Conservation (phyloP, 2,113 vertebrate species). For the Isichthys henryi region DNA sequence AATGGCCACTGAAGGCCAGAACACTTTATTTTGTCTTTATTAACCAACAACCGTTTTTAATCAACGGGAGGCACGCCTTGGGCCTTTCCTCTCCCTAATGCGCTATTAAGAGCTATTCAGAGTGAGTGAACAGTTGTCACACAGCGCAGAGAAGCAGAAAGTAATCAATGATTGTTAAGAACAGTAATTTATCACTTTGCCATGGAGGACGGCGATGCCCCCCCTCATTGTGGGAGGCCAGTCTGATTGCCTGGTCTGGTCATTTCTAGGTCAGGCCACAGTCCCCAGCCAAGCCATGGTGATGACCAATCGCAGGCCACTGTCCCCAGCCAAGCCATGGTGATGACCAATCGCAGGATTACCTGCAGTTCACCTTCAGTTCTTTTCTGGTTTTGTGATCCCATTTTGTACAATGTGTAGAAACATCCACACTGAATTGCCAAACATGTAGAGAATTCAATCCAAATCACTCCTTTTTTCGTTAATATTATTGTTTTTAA, state of each 20-base stretch:
- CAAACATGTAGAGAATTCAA: neutral
- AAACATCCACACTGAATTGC: neutral
- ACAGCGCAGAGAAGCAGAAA: slow-evolving; percentile 80
- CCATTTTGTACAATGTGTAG: neutral
- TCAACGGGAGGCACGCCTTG: slow-evolving; percentile 58
- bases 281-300: slow-evolving; percentile 50
- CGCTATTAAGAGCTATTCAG: slow-evolving; percentile 83
- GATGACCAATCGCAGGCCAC: slow-evolving; percentile 48
- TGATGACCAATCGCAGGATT: slow-evolving; percentile 58
- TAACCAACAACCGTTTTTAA: slow-evolving; percentile 67
- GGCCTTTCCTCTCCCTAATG: slow-evolving; percentile 70
- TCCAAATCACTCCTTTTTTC: neutral
- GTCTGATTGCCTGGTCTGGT: slow-evolving; percentile 39
- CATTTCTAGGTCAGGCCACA: slow-evolving; percentile 44
- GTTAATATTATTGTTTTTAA: neutral
- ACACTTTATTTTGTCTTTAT: slow-evolving; percentile 72
- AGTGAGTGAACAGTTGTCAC: slow-evolving; percentile 87
- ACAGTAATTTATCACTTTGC: slow-evolving; percentile 98
- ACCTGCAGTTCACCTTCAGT: slow-evolving; percentile 41
- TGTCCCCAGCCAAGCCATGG: slow-evolving; percentile 50
- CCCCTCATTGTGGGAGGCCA: slow-evolving; percentile 27
- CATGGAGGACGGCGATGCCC: slow-evolving; percentile 59
- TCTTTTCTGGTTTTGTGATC: neutral
- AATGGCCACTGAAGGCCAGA: slow-evolving; percentile 43
- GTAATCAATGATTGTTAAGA: slow-evolving; percentile 97